Percentiles rank a stretch among this genome's conserved stretches.
Conservation (phyloP, 2,888 invertebrate species). For the Hypomecis atomaria region DNA sequence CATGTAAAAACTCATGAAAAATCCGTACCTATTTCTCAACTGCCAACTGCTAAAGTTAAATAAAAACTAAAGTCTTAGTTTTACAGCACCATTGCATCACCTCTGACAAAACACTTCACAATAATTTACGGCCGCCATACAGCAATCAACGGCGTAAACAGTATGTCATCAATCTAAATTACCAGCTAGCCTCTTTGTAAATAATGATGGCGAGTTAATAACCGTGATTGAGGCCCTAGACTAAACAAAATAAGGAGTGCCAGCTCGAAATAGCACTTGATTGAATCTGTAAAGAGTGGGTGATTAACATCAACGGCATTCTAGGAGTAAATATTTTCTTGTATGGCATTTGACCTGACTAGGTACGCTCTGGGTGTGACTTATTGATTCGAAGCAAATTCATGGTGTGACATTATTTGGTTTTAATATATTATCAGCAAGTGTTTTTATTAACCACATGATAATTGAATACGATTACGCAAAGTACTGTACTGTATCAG, state of each 20-base stretch:
- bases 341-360: no score
- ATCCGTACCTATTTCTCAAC: no score
- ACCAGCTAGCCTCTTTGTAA: constrained; percentile 51
- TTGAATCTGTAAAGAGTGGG: background rate
- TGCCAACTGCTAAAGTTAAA: background rate
- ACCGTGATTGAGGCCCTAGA: constrained; percentile 50
- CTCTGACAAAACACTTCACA: constrained; percentile 37
- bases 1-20: no score
- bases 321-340: no score
- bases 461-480: no score
- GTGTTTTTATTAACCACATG: no score
- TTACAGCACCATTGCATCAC: constrained; percentile 17
- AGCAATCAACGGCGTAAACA: constrained; percentile 50
- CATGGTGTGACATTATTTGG: no score
- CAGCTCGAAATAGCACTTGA: constrained; percentile 10
- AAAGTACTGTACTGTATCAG: no score
- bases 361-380: no score
- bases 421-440: no score
- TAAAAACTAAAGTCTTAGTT: background rate
- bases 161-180: constrained; percentile 55
- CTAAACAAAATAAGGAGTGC: constrained; percentile 61
- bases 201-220: constrained; percentile 53
- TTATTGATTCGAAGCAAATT: no score
- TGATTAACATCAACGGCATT: background rate
- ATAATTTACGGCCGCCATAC: constrained; percentile 21